These are phyloP conservation scores for Falcunculus frontatus DNA, from an alignment of 2,113 vertebrate species.

Conservation along the genomic window DNA sequence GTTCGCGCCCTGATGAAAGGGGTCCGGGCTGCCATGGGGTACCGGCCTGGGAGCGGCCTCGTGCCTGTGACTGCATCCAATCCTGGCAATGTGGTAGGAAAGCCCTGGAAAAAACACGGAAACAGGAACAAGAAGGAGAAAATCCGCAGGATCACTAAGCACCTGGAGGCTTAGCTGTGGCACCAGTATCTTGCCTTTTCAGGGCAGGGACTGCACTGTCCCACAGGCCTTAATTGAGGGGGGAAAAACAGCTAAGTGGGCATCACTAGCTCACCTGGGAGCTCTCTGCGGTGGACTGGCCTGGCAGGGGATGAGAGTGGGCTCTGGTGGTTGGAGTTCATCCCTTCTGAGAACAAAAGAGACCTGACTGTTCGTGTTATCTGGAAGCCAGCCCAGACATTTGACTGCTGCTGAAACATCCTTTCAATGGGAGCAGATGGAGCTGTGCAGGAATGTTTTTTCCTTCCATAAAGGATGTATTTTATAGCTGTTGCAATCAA, in stretches of 20 bases:
- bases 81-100: conserved; percentile 65
- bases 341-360: not conserved
- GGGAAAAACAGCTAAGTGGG: not conserved
- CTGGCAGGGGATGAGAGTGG: not conserved
- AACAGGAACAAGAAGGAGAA: conserved; percentile 97
- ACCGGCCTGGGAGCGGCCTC: conserved; percentile 76
- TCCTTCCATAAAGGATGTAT: conserved; percentile 7
- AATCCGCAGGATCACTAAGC: conserved; percentile 84
- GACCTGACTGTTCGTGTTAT: not conserved
- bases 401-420: conserved; percentile 6
- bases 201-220: not conserved
- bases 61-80: not conserved
- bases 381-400: not conserved
- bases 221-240: not conserved
- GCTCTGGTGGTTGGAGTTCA: not conserved
- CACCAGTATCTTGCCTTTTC: not conserved
- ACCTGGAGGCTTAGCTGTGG: conserved; percentile 84
- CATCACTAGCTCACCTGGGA: not conserved
- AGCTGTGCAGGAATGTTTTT: not conserved
- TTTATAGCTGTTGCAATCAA: conserved; percentile 16
- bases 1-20: conserved; percentile 88
- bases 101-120: conserved; percentile 96
- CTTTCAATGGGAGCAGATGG: conserved; percentile 15
- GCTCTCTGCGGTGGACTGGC: not conserved
- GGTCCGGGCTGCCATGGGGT: conserved; percentile 87